Conservation (phyloP, 2,113 vertebrate species). For the Grus americana region DNA sequence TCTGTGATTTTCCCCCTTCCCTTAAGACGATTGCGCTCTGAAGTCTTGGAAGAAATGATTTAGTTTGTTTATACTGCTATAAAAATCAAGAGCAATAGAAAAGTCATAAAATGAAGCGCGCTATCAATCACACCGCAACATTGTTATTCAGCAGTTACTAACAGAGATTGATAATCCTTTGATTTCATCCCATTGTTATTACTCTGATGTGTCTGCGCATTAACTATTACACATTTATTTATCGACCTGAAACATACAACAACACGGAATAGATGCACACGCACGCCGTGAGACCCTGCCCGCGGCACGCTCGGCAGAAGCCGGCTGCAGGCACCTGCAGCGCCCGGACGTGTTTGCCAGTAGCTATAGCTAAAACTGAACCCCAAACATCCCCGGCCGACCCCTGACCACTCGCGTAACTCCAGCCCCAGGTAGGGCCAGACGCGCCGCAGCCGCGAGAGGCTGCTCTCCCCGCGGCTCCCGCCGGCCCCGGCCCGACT, state of each 20-base stretch:
- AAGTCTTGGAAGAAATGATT: conserved; percentile 84
- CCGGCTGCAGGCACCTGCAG: neutral
- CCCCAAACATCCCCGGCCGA: neutral
- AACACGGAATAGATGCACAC: conserved; percentile 34
- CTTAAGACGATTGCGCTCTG: conserved; percentile 66
- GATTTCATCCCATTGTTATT: conserved; percentile 85
- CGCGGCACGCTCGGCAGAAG: neutral
- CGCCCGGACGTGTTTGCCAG: neutral
- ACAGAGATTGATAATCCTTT: conserved; percentile 85
- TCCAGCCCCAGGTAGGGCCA: neutral
- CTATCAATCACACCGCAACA: conserved; percentile 87
- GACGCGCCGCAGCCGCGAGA: neutral
- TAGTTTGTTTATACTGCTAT: conserved; percentile 93
- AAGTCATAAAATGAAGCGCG: conserved; percentile 92
- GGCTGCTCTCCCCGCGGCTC: neutral
- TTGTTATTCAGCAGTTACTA: conserved; percentile 80
- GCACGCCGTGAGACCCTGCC: neutral
- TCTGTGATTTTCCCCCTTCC: neutral
- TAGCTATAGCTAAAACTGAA: neutral
- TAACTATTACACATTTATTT: conserved; percentile 82
- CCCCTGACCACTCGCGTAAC: neutral
- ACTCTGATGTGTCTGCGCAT: conserved; percentile 80
- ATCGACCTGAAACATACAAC: conserved; percentile 73
- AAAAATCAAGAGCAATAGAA: conserved; percentile 90
- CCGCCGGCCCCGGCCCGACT: neutral